Evolutionary conservation across 2,113 vertebrate genomes (phyloP), one percentile per base, ranked within the genome.

Genomic region (Aepyceros melampus): DNA sequence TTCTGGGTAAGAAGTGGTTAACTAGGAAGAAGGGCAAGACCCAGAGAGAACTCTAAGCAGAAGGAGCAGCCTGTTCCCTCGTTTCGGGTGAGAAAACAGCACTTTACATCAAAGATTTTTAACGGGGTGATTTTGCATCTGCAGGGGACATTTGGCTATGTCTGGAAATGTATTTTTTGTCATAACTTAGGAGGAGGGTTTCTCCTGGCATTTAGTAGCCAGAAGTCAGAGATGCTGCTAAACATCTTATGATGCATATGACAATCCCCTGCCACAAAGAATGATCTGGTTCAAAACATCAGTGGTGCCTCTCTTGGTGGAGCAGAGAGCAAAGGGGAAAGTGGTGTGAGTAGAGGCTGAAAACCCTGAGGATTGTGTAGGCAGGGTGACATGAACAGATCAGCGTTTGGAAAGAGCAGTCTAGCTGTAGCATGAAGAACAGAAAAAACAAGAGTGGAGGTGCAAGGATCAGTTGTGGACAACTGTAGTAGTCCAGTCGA

Each of bases 221-320:
- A 43, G 49, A 62, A 64, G 56, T 74, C 58, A 16, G 55, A 84
- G 12, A 45, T 7, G 53, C 17, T 21, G n/a, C 33, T 33, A 11
- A 11, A 60, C 5, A 29, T 2, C 25, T 21, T 62, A 4, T 14
- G 19, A 29, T 3, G 17, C 74, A 29, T 4, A 84, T 17, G 47
- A 53, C 25, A 40, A 1, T 17, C n/a, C 81, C 21, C 29, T 9
- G 27, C 6, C 6, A n/a, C 21, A 49, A 43, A 55, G 16, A 78
- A 45, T 19, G 5, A 12, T 45, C 43, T 23, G 13, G 6, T 9
- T 79, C 33, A 21, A 6, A 49, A 29, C 3, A 55, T 33, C 81
- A 43, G 0, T 0, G 21, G 47, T 1, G 3, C 14, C 64, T n/a
- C n/a, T 40, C 1, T 3, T 15, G 29, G 55, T 43, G 21, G n/a